phyloP scores from a whole-genome alignment of 2,113 vertebrate species.

The Genyomyrus donnyi region DNA sequence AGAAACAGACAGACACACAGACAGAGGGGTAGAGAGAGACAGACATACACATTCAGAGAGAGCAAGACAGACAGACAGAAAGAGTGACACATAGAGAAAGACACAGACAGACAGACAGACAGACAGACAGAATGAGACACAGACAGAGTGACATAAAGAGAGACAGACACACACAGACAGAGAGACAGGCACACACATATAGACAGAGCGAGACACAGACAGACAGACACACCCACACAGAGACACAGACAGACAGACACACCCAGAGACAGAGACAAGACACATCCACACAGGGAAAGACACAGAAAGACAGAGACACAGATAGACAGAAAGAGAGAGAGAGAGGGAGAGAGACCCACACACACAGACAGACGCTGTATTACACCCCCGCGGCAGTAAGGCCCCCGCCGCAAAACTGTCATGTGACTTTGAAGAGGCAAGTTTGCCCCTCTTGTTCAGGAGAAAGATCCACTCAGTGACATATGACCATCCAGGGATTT shows the following conservation, averaged over 20 bases:
- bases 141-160: neutral
- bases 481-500: conserved; percentile 1
- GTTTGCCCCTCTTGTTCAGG: neutral
- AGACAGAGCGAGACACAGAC: neutral
- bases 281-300: neutral
- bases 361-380: neutral
- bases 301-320: neutral
- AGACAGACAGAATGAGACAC: neutral
- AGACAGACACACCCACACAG: neutral
- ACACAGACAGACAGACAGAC: neutral
- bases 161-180: neutral
- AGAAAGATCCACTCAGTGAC: neutral
- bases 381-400: neutral
- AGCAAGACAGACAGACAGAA: neutral
- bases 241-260: neutral
- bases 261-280: neutral
- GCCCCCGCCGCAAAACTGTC: neutral
- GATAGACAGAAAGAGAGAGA: neutral
- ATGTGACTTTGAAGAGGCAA: neutral
- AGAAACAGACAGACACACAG: neutral
- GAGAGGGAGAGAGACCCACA: neutral
- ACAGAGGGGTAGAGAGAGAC: too few species aligned
- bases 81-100: too few species aligned
- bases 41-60: neutral
- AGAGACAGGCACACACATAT: neutral